Evolutionary conservation across 2,797 vertebrate genomes (phyloP), one percentile per base, ranked within the genome.

Genomic region (Rhadinocentrus ornatus): DNA sequence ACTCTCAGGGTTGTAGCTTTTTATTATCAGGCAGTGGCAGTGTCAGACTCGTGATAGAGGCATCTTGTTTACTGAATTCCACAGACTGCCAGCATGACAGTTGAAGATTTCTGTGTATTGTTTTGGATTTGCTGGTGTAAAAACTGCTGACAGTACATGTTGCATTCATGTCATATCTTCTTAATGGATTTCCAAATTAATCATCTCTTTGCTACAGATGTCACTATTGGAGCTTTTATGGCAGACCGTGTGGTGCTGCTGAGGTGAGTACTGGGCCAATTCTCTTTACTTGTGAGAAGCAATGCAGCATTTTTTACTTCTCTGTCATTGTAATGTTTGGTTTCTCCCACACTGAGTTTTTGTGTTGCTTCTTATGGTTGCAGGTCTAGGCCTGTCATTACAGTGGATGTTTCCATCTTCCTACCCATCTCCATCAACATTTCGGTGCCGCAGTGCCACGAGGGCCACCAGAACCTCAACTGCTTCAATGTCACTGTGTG

Each of bases 201-300:
- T 72, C 24, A 5, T 87, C 46, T 83, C 87, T 92, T 64, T 18
- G 35, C 94, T 95, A 74, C 93, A 99, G 98, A 99, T 95, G 80
- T 99, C 69, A 98, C 97, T 0, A 62, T 99, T 20, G 98, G 98
- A 61, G 98, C 98, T 27, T 99, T 99, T 87, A 95, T 98, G 95
- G 93, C 97, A 0, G 96, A 99, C 84, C 95, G 91, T 1, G 98
- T 97, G 84, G 95, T 99, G 58, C 93, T 99, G 77, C 86, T 99
- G 67, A 97, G 98, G 98, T 99, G 87, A 96, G 96, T 71, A 16
- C 52, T 44, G 1, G 2, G 0, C 29, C 67, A 7, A 2, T 44
- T 65, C 58, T 50, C 22, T 44, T 2, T 62, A 55, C 66, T 41
- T 55, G 29, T 61, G 8, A 4, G 39, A 53, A 16, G 20, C 62